Base-by-base conservation (phyloP, 2,113 vertebrate species). In the Aramus guarauna region DNA sequence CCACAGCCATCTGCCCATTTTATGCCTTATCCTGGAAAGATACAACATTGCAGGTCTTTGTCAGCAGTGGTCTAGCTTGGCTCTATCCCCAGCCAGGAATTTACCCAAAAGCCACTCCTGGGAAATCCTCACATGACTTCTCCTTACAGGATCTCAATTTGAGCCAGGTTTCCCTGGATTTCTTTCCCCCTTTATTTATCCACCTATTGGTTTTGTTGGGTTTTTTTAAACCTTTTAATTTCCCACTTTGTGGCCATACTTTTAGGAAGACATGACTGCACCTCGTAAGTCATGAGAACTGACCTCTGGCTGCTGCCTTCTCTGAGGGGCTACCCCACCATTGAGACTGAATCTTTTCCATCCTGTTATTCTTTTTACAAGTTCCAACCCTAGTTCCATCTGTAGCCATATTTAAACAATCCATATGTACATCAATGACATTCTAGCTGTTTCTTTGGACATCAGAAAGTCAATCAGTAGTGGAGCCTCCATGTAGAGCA, bases 11-110 rank as follows among this genome's bases (percentile, higher is more conserved):
- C 71, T 92, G 91, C 79, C 85, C 58, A 41, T 77, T 95, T 92
- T 76, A 73, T 80, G 67, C 63, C 79, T 88, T 91, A 78, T 92
- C 17, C 58, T 94, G 85, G 50, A 92, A 90, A 69, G 75, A 91
- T 24, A 58, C 0, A 76, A 43, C 45, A 88, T 80, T 90, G 32
- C 63, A 60, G 67, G 72, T 59, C 67, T 86, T 92, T 91, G 82
- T 94, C 72, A 74, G 45, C 30, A 90, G 71, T 55, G 71, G 55
- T 41, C 85, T 80, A 77, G 17, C 26, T 76, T 94, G 91, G 88
- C 83, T 91, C 4, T 60, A 7, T 69, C 53, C 81, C 71, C 29
- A 76, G 62, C 34, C 72, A 83, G 48, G 36, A 39, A 85, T 83
- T 85, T 93, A 90, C 50, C 67, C 73, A 71, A 79, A 93, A 80